phyloP scores from a whole-genome alignment of 2,888 invertebrate species.

The Agonopterix subpropinquella region DNA sequence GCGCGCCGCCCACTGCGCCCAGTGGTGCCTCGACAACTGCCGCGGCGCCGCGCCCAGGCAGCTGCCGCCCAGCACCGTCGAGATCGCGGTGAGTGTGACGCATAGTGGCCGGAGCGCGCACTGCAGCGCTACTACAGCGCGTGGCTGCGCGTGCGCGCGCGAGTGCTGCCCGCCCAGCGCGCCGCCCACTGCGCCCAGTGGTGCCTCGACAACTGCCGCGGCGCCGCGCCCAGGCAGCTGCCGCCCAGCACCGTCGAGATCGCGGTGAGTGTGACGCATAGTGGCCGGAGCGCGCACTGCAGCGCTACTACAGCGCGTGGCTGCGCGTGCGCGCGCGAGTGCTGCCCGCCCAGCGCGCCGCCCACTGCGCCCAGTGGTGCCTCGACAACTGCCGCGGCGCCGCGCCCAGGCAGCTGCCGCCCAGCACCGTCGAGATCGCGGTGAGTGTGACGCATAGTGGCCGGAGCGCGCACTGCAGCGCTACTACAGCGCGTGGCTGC shows the following conservation, averaged over 20 bases:
- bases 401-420: slow-evolving; percentile 88
- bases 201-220: slow-evolving; percentile 95
- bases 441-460: slow-evolving; percentile 97
- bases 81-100: slow-evolving; percentile 95
- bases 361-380: slow-evolving; percentile 96
- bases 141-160: slow-evolving; percentile 56
- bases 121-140: slow-evolving; percentile 85
- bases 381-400: slow-evolving; percentile 93
- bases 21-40: slow-evolving; percentile 96
- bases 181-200: slow-evolving; percentile 91
- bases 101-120: slow-evolving; percentile 93
- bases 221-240: slow-evolving; percentile 87
- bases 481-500: slow-evolving; percentile 79
- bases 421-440: slow-evolving; percentile 94
- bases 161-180: slow-evolving; percentile 32
- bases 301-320: slow-evolving; percentile 83
- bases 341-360: slow-evolving; percentile 38
- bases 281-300: slow-evolving; percentile 89
- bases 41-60: slow-evolving; percentile 89
- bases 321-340: slow-evolving; percentile 46
- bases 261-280: slow-evolving; percentile 97
- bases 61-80: slow-evolving; percentile 92
- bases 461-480: slow-evolving; percentile 89
- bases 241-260: slow-evolving; percentile 96
- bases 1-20: slow-evolving; percentile 85